phyloP scores from a whole-genome alignment of 2,888 invertebrate genomes.

The Eupelmus urozonus region DNA sequence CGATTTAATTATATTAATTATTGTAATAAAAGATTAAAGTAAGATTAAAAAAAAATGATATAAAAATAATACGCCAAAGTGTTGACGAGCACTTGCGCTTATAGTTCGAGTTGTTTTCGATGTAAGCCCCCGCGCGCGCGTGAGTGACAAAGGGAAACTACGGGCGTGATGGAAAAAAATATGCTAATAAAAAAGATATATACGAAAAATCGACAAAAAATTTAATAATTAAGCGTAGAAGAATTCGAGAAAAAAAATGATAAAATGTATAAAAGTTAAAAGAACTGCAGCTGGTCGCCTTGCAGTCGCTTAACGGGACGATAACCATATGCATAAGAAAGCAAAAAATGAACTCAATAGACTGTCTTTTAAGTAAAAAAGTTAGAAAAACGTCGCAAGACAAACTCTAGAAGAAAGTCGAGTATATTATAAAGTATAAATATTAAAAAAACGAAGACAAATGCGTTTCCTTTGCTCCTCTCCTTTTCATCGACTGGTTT shows the following conservation, averaged over 20 bases:
- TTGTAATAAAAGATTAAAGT: slow-evolving; percentile 16
- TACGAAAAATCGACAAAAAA: slow-evolving; percentile 26
- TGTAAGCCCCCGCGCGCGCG: slow-evolving; percentile 16
- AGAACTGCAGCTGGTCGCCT: slow-evolving; percentile 41
- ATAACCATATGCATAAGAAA: slow-evolving; percentile 16
- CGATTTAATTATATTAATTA: slow-evolving; percentile 30
- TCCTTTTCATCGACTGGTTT: slow-evolving; percentile 59
- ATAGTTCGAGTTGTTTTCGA: slow-evolving; percentile 27
- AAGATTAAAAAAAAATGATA: not conserved
- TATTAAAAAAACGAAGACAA: no score
- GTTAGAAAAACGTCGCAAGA: slow-evolving; percentile 40
- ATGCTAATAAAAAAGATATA: not conserved
- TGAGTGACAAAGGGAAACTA: slow-evolving; percentile 13
- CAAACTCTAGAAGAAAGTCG: slow-evolving; percentile 49
- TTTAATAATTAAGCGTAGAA: slow-evolving; percentile 3
- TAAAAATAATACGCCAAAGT: slow-evolving; percentile 31
- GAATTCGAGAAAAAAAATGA: not conserved
- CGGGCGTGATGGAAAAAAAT: slow-evolving; percentile 18
- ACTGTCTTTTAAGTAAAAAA: slow-evolving; percentile 35
- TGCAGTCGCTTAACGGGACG: slow-evolving; percentile 50
- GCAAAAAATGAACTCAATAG: slow-evolving; percentile 40
- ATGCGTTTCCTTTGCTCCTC: slow-evolving; percentile 58
- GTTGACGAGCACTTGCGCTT: slow-evolving; percentile 41
- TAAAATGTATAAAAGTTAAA: not conserved
- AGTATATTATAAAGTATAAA: slow-evolving; percentile 13